phyloP scores from a whole-genome alignment of 2,888 invertebrate species.

The Hoplodrina ambigua region DNA sequence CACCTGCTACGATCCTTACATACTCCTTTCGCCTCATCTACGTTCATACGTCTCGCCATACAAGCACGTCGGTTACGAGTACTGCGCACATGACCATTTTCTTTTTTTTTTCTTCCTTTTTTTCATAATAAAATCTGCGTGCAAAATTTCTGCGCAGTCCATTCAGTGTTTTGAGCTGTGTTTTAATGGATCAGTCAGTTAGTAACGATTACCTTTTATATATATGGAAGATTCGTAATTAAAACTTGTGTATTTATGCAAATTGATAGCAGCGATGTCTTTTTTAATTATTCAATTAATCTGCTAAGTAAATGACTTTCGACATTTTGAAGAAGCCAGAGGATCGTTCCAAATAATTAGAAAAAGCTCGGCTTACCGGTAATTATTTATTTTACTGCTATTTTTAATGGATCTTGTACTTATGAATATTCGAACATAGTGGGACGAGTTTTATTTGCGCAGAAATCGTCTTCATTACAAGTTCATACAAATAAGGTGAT shows the following conservation, averaged over 20 bases:
- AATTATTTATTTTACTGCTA: conserved; percentile 39
- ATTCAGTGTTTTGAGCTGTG: too few species aligned
- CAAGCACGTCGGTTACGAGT: too few species aligned
- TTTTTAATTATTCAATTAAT: conserved; percentile 41
- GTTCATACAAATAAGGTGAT: conserved; percentile 21
- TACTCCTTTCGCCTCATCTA: too few species aligned
- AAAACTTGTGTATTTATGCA: conserved; percentile 40
- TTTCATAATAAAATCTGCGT: too few species aligned
- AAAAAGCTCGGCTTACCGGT: conserved; percentile 5
- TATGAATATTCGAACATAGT: conserved; percentile 14
- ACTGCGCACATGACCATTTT: too few species aligned
- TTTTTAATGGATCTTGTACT: conserved; percentile 17
- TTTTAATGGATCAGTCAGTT: too few species aligned
- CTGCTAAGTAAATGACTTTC: conserved; percentile 28
- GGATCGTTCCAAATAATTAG: conserved; percentile 33
- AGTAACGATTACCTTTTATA: too few species aligned
- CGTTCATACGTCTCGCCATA: too few species aligned
- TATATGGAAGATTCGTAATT: conserved; percentile 13
- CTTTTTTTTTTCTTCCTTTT: too few species aligned
- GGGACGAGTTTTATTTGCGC: conserved; percentile 9
- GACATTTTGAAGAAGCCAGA: conserved; percentile 36
- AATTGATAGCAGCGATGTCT: conserved; percentile 19
- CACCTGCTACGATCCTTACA: too few species aligned
- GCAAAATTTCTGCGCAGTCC: too few species aligned
- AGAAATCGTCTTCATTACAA: background rate